Evolutionary conservation across 2,797 vertebrate genomes (phyloP).

Genomic region (Pyrocephalus nanus): DNA sequence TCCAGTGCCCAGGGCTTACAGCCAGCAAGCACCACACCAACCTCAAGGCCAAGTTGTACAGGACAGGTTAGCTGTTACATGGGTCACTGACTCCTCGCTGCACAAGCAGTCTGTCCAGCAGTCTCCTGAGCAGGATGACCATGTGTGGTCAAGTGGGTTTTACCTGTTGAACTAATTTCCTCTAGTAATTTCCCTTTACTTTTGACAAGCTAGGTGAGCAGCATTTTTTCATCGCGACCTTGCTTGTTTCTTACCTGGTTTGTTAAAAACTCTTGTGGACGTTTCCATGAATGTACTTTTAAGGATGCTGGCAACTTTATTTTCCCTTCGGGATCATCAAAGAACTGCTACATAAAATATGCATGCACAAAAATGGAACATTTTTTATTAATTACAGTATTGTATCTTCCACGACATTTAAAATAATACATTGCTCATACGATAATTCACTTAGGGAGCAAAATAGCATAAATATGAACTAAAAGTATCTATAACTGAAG

Average conservation of each 20-base stretch:
- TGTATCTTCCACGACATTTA: background rate
- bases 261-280: slow-evolving; percentile 84
- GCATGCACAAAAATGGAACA: background rate
- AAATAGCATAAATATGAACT: background rate
- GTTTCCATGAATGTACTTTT: slow-evolving; percentile 89
- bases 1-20: background rate
- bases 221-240: background rate
- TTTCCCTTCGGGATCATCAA: slow-evolving; percentile 92
- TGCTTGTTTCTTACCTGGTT: slow-evolving; percentile 80
- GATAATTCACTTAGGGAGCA: background rate
- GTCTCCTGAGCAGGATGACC: background rate
- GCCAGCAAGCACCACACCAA: background rate
- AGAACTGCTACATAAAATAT: slow-evolving; percentile 76
- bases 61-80: background rate
- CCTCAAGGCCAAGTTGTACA: background rate
- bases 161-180: background rate
- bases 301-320: slow-evolving; percentile 83
- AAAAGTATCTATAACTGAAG: background rate
- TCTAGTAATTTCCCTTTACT: background rate
- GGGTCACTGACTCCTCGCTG: accelerated
- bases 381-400: background rate
- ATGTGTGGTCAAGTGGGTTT: background rate
- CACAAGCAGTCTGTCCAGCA: accelerated
- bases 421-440: background rate
- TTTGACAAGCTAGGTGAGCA: background rate